Conservation (phyloP, 2,113 vertebrate species). For the Ifrita kowaldi region DNA sequence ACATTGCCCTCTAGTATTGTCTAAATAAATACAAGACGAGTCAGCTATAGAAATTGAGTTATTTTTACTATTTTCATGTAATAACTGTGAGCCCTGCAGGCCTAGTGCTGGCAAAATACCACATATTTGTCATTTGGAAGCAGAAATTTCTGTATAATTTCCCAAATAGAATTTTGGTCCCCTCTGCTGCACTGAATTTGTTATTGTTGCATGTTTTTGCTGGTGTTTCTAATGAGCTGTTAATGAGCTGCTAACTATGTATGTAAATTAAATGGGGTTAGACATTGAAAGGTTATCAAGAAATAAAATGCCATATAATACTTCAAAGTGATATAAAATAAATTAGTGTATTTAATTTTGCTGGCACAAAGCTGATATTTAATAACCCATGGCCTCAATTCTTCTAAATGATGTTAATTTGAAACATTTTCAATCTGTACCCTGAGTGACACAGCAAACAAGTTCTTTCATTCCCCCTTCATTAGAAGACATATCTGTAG, state of each 20-base stretch:
- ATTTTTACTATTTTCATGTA: slow-evolving; percentile 62
- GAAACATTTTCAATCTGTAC: slow-evolving; percentile 8
- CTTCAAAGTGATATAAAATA: slow-evolving; percentile 39
- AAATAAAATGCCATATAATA: slow-evolving; percentile 49
- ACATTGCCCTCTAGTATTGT: slow-evolving; percentile 12
- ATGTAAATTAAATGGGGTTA: slow-evolving; percentile 72
- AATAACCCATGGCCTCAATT: slow-evolving; percentile 16
- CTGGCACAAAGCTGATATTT: slow-evolving; percentile 44
- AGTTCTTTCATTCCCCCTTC: not conserved
- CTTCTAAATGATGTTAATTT: slow-evolving; percentile 33
- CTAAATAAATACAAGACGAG: slow-evolving; percentile 40
- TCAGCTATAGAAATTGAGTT: slow-evolving; percentile 44
- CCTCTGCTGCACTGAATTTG: slow-evolving; percentile 68
- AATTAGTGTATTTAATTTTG: slow-evolving; percentile 52
- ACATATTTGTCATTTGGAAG: slow-evolving; percentile 41
- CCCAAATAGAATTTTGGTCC: slow-evolving; percentile 51
- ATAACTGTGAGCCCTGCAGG: slow-evolving; percentile 46
- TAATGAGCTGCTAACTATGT: slow-evolving; percentile 78
- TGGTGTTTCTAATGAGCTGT: slow-evolving; percentile 71
- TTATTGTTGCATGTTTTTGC: slow-evolving; percentile 68
- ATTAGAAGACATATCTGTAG: not conserved
- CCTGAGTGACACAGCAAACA: not conserved
- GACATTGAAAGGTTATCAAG: slow-evolving; percentile 43
- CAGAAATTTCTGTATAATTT: slow-evolving; percentile 35
- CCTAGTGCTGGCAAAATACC: slow-evolving; percentile 34